These are phyloP conservation scores for Toxonevra muliebris DNA, from an alignment of 2,888 invertebrate species.

Conservation along the genomic window DNA sequence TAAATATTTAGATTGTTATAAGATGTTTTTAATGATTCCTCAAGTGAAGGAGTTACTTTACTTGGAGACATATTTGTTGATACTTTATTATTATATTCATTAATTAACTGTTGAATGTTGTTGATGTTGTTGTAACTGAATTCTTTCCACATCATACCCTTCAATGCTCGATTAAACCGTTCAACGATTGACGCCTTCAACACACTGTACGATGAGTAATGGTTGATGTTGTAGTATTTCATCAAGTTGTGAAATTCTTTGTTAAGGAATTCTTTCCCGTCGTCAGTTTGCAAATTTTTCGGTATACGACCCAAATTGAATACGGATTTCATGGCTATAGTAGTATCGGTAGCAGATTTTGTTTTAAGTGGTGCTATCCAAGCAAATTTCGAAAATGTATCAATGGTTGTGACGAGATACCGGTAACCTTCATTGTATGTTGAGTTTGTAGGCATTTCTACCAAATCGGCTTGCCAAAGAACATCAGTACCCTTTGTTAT, in stretches of 20 bases:
- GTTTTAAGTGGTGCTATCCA: slow-evolving; percentile 19
- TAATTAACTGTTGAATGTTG: slow-evolving; percentile 35
- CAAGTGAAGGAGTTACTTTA: slow-evolving; percentile 22
- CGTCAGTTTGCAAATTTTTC: no score
- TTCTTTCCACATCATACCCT: slow-evolving; percentile 46
- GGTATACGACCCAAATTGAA: slow-evolving; percentile 8
- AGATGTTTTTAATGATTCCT: slow-evolving; percentile 12
- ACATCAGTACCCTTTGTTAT: slow-evolving; percentile 34
- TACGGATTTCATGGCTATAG: slow-evolving; percentile 28
- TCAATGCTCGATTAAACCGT: slow-evolving; percentile 37
- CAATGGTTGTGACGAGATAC: slow-evolving; percentile 59
- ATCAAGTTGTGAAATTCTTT: slow-evolving; percentile 31
- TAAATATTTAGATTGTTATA: slow-evolving; percentile 17
- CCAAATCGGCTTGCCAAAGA: slow-evolving; percentile 40
- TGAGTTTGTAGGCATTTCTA: slow-evolving; percentile 52
- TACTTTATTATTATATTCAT: slow-evolving; percentile 42
- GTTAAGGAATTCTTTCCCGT: no score
- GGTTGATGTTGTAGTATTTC: slow-evolving; percentile 34
- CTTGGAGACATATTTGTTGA: slow-evolving; percentile 23
- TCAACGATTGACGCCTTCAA: slow-evolving; percentile 36
- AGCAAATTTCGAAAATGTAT: slow-evolving; percentile 39
- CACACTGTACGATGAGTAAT: slow-evolving; percentile 38
- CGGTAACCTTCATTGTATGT: slow-evolving; percentile 51
- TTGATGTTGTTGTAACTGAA: slow-evolving; percentile 49
- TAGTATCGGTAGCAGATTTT: slow-evolving; percentile 18